Evolutionary conservation across 2,797 vertebrate genomes (phyloP).

Genomic region (Oreortyx pictus): DNA sequence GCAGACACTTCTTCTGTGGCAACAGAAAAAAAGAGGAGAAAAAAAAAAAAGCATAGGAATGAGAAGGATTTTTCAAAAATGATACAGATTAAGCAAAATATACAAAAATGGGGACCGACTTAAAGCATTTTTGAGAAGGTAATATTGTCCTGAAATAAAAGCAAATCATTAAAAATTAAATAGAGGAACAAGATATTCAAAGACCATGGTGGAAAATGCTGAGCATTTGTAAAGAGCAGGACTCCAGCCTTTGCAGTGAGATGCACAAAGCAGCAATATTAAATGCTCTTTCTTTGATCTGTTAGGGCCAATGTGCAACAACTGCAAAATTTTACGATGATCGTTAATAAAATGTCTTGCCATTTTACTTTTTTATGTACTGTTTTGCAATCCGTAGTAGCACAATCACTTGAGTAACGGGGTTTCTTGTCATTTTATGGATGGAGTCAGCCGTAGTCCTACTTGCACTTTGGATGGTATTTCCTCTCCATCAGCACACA

Average conservation of each 20-base stretch:
- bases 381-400: background rate
- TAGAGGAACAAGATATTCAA: background rate
- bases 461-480: background rate
- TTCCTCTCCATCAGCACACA: background rate
- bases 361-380: background rate
- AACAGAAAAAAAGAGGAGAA: constrained; percentile 64
- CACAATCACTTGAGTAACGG: background rate
- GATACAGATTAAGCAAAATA: background rate
- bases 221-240: background rate
- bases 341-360: background rate
- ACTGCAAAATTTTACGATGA: background rate
- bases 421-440: constrained; percentile 16
- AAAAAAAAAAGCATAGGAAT: constrained; percentile 38
- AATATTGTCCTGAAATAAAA: background rate
- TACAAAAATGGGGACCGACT: background rate
- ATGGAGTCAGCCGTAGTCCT: background rate
- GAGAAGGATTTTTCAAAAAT: constrained; percentile 3
- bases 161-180: background rate
- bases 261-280: background rate
- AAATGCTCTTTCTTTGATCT: background rate
- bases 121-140: background rate
- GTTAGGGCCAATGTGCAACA: background rate
- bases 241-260: background rate
- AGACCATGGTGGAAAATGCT: background rate
- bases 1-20: constrained; percentile 96